These are phyloP conservation scores for Notothenia coriiceps DNA, from an alignment of 2,113 vertebrate species.

Conservation along the genomic window DNA sequence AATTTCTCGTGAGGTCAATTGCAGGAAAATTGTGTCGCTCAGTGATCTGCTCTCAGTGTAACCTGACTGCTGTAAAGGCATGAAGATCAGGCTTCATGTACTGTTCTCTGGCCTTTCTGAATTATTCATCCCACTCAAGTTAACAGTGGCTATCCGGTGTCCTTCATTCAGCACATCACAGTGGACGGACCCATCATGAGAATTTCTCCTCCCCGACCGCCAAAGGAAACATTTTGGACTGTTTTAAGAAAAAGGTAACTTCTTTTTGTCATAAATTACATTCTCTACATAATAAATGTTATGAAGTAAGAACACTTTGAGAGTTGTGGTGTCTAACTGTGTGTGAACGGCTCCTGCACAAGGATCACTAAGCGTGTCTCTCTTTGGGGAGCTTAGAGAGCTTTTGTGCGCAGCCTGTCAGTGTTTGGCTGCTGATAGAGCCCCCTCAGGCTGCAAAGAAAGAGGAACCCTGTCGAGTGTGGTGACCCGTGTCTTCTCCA, in stretches of 20 bases:
- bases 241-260: background rate
- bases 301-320: background rate
- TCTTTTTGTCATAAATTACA: background rate
- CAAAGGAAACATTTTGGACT: background rate
- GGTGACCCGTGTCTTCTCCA: conserved; percentile 67
- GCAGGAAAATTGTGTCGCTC: background rate
- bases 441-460: conserved; percentile 60
- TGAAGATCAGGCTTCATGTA: conserved; percentile 64
- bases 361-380: conserved; percentile 26
- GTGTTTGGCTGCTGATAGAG: conserved; percentile 48
- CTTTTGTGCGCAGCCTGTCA: conserved; percentile 62
- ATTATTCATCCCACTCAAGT: conserved; percentile 92
- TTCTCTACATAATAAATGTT: background rate
- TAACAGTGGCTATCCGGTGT: conserved; percentile 88
- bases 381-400: conserved; percentile 35
- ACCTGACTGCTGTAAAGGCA: conserved; percentile 69
- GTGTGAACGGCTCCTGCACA: conserved; percentile 10
- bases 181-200: conserved; percentile 82
- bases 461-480: conserved; percentile 70
- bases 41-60: conserved; percentile 61
- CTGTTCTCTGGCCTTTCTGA: conserved; percentile 85
- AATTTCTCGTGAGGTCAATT: conserved; percentile 3
- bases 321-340: conserved; percentile 9
- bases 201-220: background rate
- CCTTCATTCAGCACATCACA: conserved; percentile 77